Percentiles rank a stretch among this genome's conserved stretches.
Evolutionary conservation across 2,797 vertebrate genomes (phyloP).

Genomic region (Pipistrellus pipistrellus): DNA sequence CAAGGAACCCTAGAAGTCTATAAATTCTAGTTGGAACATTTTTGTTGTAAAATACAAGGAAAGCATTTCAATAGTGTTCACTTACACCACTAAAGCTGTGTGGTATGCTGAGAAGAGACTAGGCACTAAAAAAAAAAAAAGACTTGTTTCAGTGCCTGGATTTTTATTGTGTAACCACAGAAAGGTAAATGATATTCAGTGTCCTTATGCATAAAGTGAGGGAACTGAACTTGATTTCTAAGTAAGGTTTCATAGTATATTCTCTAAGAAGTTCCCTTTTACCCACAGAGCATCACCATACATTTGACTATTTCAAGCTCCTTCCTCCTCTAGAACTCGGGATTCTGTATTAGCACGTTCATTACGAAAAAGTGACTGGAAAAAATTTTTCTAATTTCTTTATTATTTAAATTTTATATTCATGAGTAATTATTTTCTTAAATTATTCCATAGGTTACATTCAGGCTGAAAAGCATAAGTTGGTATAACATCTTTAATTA

Average conservation of each 20-base stretch:
- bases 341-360: neutral
- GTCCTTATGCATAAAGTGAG: neutral
- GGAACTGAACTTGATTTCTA: neutral
- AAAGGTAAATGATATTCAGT: constrained; percentile 24
- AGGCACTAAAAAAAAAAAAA: neutral
- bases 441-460: neutral
- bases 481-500: constrained; percentile 14
- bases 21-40: constrained; percentile 4
- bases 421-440: constrained; percentile 29
- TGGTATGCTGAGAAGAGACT: neutral
- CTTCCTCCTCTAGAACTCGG: neutral
- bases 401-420: constrained; percentile 32
- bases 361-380: neutral
- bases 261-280: neutral
- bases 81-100: neutral
- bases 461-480: neutral
- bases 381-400: constrained; percentile 28
- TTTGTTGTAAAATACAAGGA: neutral
- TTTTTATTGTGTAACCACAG: constrained; percentile 41
- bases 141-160: neutral
- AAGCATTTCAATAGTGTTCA: neutral
- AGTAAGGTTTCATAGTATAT: neutral
- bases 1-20: neutral
- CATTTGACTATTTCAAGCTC: neutral
- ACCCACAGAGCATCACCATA: neutral